Conservation (phyloP, 2,113 vertebrate genomes). For the Percina caprodes region DNA sequence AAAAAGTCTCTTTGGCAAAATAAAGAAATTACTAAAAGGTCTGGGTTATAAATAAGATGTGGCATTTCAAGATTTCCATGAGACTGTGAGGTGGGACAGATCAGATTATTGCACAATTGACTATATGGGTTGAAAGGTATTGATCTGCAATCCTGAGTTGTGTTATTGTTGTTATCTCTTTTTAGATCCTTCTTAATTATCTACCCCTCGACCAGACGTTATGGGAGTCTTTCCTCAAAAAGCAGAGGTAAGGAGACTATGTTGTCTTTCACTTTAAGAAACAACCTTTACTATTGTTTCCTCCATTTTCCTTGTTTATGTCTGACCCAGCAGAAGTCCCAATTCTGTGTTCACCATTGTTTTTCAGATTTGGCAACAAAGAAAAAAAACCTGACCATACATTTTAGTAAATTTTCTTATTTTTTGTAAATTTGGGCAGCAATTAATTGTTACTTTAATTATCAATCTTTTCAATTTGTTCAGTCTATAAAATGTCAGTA, state of each 20-base stretch:
- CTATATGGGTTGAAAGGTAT: neutral
- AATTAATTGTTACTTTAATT: neutral
- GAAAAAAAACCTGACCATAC: neutral
- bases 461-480: neutral
- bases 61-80: neutral
- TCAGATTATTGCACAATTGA: neutral
- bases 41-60: neutral
- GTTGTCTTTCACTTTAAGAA: neutral
- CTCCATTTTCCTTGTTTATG: neutral
- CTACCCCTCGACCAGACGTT: slow-evolving; percentile 91
- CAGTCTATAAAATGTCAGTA: neutral
- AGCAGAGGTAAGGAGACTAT: slow-evolving; percentile 89
- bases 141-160: neutral
- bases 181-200: slow-evolving; percentile 96
- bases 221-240: slow-evolving; percentile 93
- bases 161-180: slow-evolving; percentile 1
- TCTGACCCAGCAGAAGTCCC: neutral
- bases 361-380: neutral
- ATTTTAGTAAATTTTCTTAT: neutral
- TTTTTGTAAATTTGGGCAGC: neutral
- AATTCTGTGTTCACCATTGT: neutral
- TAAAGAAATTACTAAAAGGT: neutral
- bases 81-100: neutral
- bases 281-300: neutral
- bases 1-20: neutral